A percentile compares a stretch with the other conserved stretches of the same genome.
phyloP scores from a whole-genome alignment of 2,888 invertebrate species.

The Hermaeophaga mercurialis region DNA sequence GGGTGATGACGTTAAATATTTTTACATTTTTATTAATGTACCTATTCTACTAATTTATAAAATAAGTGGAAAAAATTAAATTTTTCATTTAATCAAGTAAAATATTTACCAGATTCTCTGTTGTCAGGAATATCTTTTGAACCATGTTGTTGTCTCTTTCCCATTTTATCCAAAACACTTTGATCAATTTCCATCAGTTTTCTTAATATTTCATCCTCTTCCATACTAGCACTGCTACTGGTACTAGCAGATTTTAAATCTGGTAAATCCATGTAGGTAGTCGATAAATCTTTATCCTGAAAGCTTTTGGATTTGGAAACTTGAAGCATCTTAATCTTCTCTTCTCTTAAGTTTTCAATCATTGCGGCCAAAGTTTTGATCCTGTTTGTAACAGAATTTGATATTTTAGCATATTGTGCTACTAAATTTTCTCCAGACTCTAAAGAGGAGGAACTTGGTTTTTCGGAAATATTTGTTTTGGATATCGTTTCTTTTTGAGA shows the following conservation, averaged over 20 bases:
- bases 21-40: no score
- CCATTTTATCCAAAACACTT: conserved; percentile 46
- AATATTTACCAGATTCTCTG: conserved; percentile 14
- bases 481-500: conserved; percentile 10
- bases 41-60: no score
- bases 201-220: conserved; percentile 42
- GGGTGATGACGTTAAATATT: no score
- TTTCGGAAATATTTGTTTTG: conserved; percentile 19
- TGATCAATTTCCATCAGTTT: conserved; percentile 50
- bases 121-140: conserved; percentile 1
- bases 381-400: conserved; percentile 62
- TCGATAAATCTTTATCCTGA: conserved; percentile 47
- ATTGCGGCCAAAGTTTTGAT: conserved; percentile 63
- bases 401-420: conserved; percentile 59
- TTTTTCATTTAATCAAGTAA: no score
- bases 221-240: conserved; percentile 36
- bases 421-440: conserved; percentile 29
- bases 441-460: conserved; percentile 4
- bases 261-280: conserved; percentile 49
- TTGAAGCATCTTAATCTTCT: conserved; percentile 58
- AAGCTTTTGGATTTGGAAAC: conserved; percentile 41
- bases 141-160: conserved; percentile 27
- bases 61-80: no score
- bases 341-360: conserved; percentile 65
- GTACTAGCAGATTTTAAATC: conserved; percentile 37